phyloP scores from a whole-genome alignment of 2,113 vertebrate species.

The Genyomyrus donnyi region DNA sequence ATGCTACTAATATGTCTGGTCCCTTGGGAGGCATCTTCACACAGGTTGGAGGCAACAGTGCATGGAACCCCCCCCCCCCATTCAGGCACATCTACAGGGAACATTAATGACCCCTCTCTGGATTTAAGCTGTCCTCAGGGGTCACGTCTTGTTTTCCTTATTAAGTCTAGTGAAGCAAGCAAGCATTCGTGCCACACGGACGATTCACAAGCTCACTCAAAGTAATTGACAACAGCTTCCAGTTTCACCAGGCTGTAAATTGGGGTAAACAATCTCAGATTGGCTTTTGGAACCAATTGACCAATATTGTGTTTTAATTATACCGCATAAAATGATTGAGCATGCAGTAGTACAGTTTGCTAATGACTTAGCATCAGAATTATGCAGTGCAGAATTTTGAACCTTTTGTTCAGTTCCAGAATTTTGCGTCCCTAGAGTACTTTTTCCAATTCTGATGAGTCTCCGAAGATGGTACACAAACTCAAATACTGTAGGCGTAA shows the following conservation, averaged over 20 bases:
- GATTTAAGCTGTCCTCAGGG: not conserved
- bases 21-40: not conserved
- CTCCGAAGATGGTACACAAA: not conserved
- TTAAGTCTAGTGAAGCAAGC: not conserved
- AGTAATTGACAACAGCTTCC: not conserved
- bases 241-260: not conserved
- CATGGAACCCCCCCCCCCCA: not conserved
- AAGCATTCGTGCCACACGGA: not conserved
- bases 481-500: not conserved
- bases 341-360: not conserved
- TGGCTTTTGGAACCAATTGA: slow-evolving; percentile 7
- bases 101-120: not conserved
- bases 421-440: not conserved
- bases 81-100: not conserved
- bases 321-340: not conserved
- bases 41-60: not conserved
- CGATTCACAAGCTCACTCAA: not conserved
- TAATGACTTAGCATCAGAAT: not conserved
- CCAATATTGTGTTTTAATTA: not conserved
- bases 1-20: not conserved
- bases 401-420: not conserved
- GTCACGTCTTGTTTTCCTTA: not conserved
- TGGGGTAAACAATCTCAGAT: not conserved
- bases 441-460: not conserved
- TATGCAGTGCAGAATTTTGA: not conserved